A percentile compares a stretch with the other conserved stretches of the same genome.
These are phyloP conservation scores for Drosophila meridiana DNA, from an alignment of 2,888 invertebrate species.

Conservation along the genomic window DNA sequence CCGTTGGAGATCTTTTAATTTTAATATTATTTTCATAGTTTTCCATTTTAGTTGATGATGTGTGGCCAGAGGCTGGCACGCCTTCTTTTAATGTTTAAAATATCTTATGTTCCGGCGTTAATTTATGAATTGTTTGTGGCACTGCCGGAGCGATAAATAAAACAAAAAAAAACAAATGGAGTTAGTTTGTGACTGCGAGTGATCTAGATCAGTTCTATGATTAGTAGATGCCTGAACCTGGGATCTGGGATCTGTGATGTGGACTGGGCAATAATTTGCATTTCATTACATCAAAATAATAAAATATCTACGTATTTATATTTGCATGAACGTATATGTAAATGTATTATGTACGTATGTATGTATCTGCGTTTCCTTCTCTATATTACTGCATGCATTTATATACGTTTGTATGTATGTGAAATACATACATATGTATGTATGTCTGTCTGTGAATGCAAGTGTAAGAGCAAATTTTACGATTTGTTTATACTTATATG, in stretches of 20 bases:
- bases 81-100: constrained; percentile 30
- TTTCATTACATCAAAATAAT: constrained; percentile 12
- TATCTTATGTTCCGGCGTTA: constrained; percentile 18
- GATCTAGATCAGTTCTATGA: constrained; percentile 36
- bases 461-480: not conserved
- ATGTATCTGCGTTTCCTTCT: constrained; percentile 4
- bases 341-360: not conserved
- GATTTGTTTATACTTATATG: constrained; percentile 9
- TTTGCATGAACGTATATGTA: not conserved
- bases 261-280: constrained; percentile 77
- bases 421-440: not conserved
- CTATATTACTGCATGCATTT: not conserved
- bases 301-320: constrained; percentile 7
- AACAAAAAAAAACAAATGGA: constrained; percentile 15
- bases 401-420: not conserved
- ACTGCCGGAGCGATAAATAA: constrained; percentile 5
- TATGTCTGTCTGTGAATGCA: not conserved
- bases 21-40: constrained; percentile 48
- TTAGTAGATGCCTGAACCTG: constrained; percentile 66
- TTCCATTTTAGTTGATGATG: constrained; percentile 39
- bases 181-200: constrained; percentile 27
- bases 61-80: constrained; percentile 49
- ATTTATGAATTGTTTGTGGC: not conserved
- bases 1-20: constrained; percentile 75
- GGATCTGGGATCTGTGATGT: constrained; percentile 15